A percentile compares a stretch with the other conserved stretches of the same genome.
Conservation (phyloP, 2,113 vertebrate species). For the Baryphthengus martii region DNA sequence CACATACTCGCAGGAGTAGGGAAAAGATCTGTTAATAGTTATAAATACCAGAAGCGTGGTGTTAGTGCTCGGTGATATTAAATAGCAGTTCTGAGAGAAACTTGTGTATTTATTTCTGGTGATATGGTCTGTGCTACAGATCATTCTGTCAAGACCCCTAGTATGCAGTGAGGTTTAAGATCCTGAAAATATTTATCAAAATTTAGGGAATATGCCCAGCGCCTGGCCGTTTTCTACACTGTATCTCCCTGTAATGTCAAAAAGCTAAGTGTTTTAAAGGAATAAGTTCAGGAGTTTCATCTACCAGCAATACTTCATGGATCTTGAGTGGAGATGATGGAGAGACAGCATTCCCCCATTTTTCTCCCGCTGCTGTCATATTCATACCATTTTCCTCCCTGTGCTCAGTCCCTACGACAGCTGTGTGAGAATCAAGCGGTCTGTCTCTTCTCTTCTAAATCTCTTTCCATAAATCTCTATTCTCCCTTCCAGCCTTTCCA, state of each 20-base stretch:
- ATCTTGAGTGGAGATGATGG: fast-evolving
- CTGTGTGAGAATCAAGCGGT: neutral
- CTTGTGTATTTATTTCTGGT: neutral
- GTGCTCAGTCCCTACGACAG: neutral
- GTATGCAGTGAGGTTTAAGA: neutral
- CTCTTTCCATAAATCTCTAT: neutral
- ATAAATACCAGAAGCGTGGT: neutral
- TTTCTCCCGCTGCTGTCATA: neutral
- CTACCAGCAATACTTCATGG: neutral
- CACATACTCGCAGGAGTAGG: neutral
- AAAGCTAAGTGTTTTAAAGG: neutral
- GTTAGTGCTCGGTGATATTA: neutral
- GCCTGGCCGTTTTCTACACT: neutral
- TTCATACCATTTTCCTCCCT: neutral
- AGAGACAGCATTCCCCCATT: neutral
- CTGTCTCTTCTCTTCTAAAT: neutral
- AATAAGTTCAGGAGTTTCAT: neutral
- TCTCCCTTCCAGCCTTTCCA: neutral
- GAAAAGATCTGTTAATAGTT: neutral
- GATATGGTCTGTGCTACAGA: neutral
- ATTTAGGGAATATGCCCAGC: neutral
- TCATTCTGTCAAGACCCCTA: neutral
- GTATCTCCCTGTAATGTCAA: neutral
- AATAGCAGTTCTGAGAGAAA: neutral
- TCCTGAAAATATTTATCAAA: neutral